Evolutionary conservation across 2,888 invertebrate species (phyloP), one percentile per base, ranked within the genome.

Genomic region (Gonocerus acuteangulatus): DNA sequence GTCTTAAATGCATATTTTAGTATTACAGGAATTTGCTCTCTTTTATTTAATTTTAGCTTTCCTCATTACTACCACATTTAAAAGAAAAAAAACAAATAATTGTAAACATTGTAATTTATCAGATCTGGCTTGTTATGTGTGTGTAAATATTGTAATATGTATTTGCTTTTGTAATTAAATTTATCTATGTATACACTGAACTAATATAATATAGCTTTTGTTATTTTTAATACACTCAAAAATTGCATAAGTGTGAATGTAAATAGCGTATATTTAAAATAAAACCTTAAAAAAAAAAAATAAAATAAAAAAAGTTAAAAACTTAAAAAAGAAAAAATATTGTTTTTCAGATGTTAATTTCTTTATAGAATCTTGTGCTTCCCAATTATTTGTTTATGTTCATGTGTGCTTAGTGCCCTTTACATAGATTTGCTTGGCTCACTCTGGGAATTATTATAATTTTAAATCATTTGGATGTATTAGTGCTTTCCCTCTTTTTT

Each of bases 181-280:
- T 1, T 36, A 54, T 44, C 39, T 54, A 44, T 54, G 39, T 44
- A 54, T 44, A 52, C 39, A 52, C 34, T 34, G 18, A 61, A 61
- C 61, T 61, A 61, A 61, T 61, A 58, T 63, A 61, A 56, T 61
- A 48, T 57, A 63, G 61, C 63, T 61, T 61, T 57, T 60, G 21
- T 56, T 48, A 63, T 60, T 44, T 60, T 56, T 63, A 45, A 56
- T 61, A 57, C 21, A 36, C 6, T 19, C 36, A 34, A 60, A 51
- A 59, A 49, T 57, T 61, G 39, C 52, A 36, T 61, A 63, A 44
- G 45, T 51, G 58, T 58, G 22, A 61, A 61, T 63, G 58, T 58
- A 58, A 32, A 58, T 58, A 58, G 54, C 39, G 21, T 54, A 54
- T 54, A 54, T 54, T 54, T 54, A 54, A 54, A 36, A 36, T 23